Evolutionary conservation across 1,140 invertebrate genomes (phyloP).

Genomic region (Stratiolaelaps scimitus): DNA sequence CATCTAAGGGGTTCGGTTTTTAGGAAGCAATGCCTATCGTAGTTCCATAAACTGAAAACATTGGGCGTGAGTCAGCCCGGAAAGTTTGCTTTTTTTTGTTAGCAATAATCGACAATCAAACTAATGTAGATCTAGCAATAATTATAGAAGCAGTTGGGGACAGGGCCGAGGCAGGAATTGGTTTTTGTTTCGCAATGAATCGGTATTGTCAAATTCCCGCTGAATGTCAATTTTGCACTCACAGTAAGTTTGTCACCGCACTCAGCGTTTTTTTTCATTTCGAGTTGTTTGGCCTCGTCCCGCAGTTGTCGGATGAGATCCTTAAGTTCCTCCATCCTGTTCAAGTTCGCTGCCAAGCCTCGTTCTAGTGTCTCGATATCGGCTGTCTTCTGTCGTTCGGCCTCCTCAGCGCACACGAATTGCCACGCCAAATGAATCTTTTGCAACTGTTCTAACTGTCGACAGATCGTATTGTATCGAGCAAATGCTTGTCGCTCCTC

Average conservation of each 20-base stretch:
- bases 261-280: constrained; percentile 43
- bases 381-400: constrained; percentile 33
- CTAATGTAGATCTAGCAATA: no score
- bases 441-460: constrained; percentile 71
- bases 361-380: constrained; percentile 39
- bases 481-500: constrained; percentile 70
- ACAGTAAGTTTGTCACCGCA: constrained; percentile 50
- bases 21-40: no score
- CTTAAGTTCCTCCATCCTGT: constrained; percentile 38
- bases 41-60: no score
- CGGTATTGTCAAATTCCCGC: neutral
- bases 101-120: no score
- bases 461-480: constrained; percentile 66
- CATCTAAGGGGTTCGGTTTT: no score
- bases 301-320: constrained; percentile 43
- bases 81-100: no score
- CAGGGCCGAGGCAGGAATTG: no score
- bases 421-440: constrained; percentile 63
- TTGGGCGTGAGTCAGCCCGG: no score
- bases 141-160: no score
- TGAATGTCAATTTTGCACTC: neutral
- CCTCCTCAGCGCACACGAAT: constrained; percentile 47
- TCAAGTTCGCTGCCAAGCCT: constrained; percentile 32
- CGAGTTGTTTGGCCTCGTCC: constrained; percentile 44
- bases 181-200: no score